Percentiles rank a stretch among this genome's conserved stretches.
phyloP scores from a whole-genome alignment of 2,113 vertebrate species.

The Pavo muticus region DNA sequence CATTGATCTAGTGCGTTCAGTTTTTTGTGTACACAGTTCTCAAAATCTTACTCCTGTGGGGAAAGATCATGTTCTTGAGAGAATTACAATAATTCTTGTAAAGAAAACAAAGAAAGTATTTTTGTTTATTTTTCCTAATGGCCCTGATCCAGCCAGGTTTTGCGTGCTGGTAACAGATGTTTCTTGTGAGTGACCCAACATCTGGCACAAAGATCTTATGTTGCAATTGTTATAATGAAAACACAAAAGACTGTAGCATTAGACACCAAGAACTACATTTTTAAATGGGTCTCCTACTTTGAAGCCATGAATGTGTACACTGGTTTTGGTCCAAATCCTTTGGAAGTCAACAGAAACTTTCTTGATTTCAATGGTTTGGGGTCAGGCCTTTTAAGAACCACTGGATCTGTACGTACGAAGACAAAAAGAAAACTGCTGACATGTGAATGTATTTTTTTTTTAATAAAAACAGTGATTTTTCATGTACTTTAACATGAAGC shows the following conservation, averaged over 20 bases:
- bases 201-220: slow-evolving; percentile 67
- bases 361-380: slow-evolving; percentile 19
- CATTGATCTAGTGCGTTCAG: neutral
- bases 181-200: slow-evolving; percentile 59
- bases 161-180: slow-evolving; percentile 68
- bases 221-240: slow-evolving; percentile 69
- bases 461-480: neutral
- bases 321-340: slow-evolving; percentile 43
- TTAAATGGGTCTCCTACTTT: slow-evolving; percentile 49
- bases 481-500: neutral
- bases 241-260: slow-evolving; percentile 47
- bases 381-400: slow-evolving; percentile 16
- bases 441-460: neutral
- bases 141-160: slow-evolving; percentile 63
- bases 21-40: slow-evolving; percentile 29
- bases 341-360: slow-evolving; percentile 48
- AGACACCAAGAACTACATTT: slow-evolving; percentile 55
- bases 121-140: slow-evolving; percentile 70
- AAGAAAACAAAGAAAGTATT: slow-evolving; percentile 56
- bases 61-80: slow-evolving; percentile 63
- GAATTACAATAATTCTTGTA: slow-evolving; percentile 64
- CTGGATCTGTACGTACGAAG: neutral
- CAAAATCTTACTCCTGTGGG: slow-evolving; percentile 49
- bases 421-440: slow-evolving; percentile 9
- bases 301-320: slow-evolving; percentile 45